Conservation (phyloP, 2,888 invertebrate species). For the Lasius fuliginosus region DNA sequence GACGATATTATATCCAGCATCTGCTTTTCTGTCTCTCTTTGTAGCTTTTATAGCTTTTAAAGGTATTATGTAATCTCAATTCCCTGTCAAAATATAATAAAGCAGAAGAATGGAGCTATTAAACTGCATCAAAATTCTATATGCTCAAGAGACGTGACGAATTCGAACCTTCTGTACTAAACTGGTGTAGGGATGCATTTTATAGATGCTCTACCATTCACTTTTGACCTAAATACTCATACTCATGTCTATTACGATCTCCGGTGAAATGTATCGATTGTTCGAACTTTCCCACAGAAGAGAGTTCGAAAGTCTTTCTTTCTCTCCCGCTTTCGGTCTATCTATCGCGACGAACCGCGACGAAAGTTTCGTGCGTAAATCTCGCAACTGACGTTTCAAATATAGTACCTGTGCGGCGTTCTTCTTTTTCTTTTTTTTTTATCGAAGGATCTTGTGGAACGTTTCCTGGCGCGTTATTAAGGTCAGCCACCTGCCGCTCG, state of each 20-base stretch:
- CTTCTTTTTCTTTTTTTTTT: constrained; percentile 62
- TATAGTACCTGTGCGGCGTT: constrained; percentile 61
- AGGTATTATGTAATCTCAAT: constrained; percentile 15
- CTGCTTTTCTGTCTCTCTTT: neutral
- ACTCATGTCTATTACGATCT: constrained; percentile 61
- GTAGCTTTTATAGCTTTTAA: constrained; percentile 20
- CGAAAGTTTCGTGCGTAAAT: constrained; percentile 61
- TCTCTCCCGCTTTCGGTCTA: constrained; percentile 26
- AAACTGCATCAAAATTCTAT: neutral
- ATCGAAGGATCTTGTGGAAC: constrained; percentile 51
- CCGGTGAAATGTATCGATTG: constrained; percentile 43
- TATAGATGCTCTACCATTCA: constrained; percentile 35
- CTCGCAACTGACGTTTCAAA: constrained; percentile 60
- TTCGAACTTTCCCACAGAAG: constrained; percentile 69
- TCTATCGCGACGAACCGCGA: constrained; percentile 31
- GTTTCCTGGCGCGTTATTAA: constrained; percentile 83
- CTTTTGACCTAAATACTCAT: constrained; percentile 31
- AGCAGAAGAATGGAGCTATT: constrained; percentile 27
- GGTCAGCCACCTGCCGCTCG: constrained; percentile 86
- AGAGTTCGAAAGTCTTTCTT: constrained; percentile 49
- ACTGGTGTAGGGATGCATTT: constrained; percentile 30
- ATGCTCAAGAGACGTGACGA: constrained; percentile 25
- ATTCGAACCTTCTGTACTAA: constrained; percentile 6
- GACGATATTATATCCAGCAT: constrained; percentile 2
- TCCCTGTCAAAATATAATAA: constrained; percentile 43